These are phyloP conservation scores for Aspidiotus destructor DNA, from an alignment of 2,888 invertebrate genomes.

Conservation along the genomic window DNA sequence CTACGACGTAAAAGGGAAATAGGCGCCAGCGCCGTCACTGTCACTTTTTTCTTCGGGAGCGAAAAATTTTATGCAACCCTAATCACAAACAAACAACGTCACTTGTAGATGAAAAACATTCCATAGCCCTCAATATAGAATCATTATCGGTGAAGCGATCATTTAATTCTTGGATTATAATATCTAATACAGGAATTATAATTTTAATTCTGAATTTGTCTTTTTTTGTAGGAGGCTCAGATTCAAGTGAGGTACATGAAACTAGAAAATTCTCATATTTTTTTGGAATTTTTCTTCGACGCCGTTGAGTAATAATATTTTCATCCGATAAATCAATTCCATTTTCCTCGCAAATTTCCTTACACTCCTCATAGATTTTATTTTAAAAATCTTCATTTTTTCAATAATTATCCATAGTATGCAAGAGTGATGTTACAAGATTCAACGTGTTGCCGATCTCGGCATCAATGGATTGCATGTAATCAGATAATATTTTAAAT, in stretches of 20 bases:
- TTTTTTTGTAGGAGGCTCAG: conserved; percentile 13
- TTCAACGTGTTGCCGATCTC: conserved; percentile 7
- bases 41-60: too few relatives aligned
- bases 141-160: conserved; percentile 7
- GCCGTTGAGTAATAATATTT: not conserved
- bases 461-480: conserved; percentile 18
- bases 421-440: conserved; percentile 1
- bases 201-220: conserved; percentile 13
- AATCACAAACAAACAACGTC: too few relatives aligned
- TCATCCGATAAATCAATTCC: not conserved
- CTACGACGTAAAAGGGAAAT: too few relatives aligned
- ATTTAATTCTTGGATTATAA: conserved; percentile 7
- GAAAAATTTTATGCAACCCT: too few relatives aligned
- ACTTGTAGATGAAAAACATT: conserved; percentile 12
- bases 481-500: conserved; percentile 15
- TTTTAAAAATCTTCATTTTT: conserved; percentile 3
- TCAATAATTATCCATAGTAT: conserved; percentile 6
- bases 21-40: too few relatives aligned
- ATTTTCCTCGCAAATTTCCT: conserved; percentile 16
- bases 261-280: not conserved
- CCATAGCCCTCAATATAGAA: not conserved
- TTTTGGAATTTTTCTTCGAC: conserved; percentile 7
- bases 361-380: not conserved
- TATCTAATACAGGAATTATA: conserved; percentile 12
- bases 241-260: not conserved